phyloP scores from a whole-genome alignment of 2,113 vertebrate genomes.

The Pterocles orientalis region DNA sequence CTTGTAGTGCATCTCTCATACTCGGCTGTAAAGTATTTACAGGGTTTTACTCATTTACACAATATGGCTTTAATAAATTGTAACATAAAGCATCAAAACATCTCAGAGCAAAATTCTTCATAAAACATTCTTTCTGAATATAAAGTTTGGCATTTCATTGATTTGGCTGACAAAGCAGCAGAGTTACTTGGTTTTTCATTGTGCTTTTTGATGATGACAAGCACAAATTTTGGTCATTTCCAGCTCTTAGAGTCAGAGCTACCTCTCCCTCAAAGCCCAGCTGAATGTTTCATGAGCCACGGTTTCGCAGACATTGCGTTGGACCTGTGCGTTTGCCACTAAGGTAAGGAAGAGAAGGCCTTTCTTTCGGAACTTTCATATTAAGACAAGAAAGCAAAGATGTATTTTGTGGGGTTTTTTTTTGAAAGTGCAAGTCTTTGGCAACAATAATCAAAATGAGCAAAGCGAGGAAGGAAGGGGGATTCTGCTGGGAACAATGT shows the following conservation, averaged over 20 bases:
- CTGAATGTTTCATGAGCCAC: background rate
- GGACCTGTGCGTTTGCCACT: background rate
- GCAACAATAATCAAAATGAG: constrained; percentile 65
- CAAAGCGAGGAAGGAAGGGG: constrained; percentile 11
- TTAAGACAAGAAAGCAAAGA: constrained; percentile 43
- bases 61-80: constrained; percentile 64
- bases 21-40: constrained; percentile 52
- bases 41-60: constrained; percentile 51
- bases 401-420: background rate
- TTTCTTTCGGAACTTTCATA: background rate
- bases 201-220: background rate
- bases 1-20: constrained; percentile 33
- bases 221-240: constrained; percentile 39
- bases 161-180: constrained; percentile 1
- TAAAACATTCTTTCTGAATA: constrained; percentile 38
- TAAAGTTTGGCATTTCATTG: constrained; percentile 32
- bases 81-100: constrained; percentile 46
- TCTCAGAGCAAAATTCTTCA: constrained; percentile 33
- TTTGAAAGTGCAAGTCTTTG: constrained; percentile 85
- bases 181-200: background rate
- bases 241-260: background rate
- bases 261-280: background rate
- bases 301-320: background rate
- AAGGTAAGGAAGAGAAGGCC: background rate
- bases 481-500: background rate